Evolutionary conservation across 2,888 invertebrate species (phyloP).

Genomic region (Ariolimax columbianus): DNA sequence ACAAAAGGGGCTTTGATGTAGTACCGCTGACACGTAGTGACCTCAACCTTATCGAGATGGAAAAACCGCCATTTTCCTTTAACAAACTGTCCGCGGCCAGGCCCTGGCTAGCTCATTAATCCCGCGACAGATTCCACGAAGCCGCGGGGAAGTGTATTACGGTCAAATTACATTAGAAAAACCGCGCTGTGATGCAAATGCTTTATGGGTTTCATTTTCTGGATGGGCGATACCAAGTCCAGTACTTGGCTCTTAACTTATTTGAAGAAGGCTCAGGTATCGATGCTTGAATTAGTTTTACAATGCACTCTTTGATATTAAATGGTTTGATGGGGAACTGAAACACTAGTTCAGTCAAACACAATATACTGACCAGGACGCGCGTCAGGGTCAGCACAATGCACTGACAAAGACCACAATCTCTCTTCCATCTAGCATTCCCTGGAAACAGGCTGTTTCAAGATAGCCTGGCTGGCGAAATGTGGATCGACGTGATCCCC

Average conservation of each 20-base stretch:
- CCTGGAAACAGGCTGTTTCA: too few species aligned
- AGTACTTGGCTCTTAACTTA: neutral
- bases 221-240: slow-evolving; percentile 33
- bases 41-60: slow-evolving; percentile 36
- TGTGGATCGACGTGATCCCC: too few species aligned
- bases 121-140: slow-evolving; percentile 30
- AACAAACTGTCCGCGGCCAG: neutral
- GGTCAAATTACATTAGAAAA: slow-evolving; percentile 50
- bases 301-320: neutral
- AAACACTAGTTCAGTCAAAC: too few species aligned
- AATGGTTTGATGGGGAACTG: too few species aligned
- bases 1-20: slow-evolving; percentile 8
- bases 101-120: slow-evolving; percentile 25
- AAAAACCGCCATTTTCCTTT: slow-evolving; percentile 28
- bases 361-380: too few species aligned
- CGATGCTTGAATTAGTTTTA: neutral
- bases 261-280: neutral
- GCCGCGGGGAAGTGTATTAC: slow-evolving; percentile 37
- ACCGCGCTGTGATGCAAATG: slow-evolving; percentile 45
- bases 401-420: too few species aligned
- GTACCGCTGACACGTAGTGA: slow-evolving; percentile 20
- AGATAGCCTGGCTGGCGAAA: too few species aligned
- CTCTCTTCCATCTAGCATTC: too few species aligned
- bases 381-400: too few species aligned
- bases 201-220: slow-evolving; percentile 42